Conservation (phyloP, 2,797 vertebrate species). For the Lindbergichthys nudifrons region DNA sequence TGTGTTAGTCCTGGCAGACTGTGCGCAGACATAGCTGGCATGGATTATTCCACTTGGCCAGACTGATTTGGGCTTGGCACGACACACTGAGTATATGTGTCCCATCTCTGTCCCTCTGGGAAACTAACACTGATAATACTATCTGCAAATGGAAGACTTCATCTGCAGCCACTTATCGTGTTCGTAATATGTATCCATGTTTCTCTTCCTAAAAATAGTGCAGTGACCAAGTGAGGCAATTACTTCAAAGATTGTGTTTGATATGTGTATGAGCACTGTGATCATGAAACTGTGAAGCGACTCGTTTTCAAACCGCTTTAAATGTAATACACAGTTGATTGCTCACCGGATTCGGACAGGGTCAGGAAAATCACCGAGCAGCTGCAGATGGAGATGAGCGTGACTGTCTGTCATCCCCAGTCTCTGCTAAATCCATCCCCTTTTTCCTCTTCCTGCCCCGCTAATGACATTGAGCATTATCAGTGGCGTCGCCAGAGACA, state of each 20-base stretch:
- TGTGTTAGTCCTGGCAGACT: conserved; percentile 53
- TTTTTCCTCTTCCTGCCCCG: conserved; percentile 37
- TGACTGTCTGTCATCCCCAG: conserved; percentile 42
- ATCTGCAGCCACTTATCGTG: conserved; percentile 63
- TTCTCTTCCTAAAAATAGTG: conserved; percentile 64
- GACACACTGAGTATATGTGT: conserved; percentile 63
- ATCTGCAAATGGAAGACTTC: conserved; percentile 68
- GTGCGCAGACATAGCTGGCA: conserved; percentile 51
- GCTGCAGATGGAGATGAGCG: conserved; percentile 52
- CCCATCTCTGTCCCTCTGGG: conserved; percentile 49
- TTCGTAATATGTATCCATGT: conserved; percentile 55
- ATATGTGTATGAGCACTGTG: conserved; percentile 39
- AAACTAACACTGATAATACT: conserved; percentile 71
- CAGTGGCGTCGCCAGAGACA: conserved; percentile 27
- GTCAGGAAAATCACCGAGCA: conserved; percentile 52
- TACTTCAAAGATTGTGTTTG: conserved; percentile 48
- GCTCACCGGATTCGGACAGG: conserved; percentile 46
- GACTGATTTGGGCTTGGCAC: conserved; percentile 68
- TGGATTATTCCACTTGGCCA: conserved; percentile 78
- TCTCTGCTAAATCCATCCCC: conserved; percentile 42
- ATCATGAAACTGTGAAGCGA: conserved; percentile 33
- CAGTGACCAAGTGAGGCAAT: conserved; percentile 24
- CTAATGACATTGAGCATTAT: conserved; percentile 56
- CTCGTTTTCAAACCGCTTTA: conserved; percentile 47
- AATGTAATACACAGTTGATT: conserved; percentile 30